Evolutionary conservation across 2,888 invertebrate species (phyloP), one percentile per base, ranked within the genome.

Genomic region (Tineola bisselliella): DNA sequence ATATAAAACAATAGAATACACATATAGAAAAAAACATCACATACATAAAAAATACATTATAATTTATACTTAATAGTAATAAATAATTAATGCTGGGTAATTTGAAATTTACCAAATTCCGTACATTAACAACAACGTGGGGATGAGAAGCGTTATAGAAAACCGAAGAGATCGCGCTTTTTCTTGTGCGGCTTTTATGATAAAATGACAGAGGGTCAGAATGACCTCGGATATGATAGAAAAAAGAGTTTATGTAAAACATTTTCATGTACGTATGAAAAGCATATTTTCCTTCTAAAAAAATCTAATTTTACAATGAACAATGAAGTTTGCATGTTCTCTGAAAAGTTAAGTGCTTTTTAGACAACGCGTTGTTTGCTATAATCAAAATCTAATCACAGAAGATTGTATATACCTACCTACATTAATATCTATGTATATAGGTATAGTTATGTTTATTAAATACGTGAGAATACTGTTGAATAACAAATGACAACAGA

Each of bases 141-240:
- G 48, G 48, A 48, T 48, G 38, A 48, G 10, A 48, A 48, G 48
- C 48, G 5, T 4, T 48, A 48, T 48, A 48, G 48, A 48, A 48
- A 17, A 15, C 48, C 33, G 58, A 58, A 58, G 30, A 58, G 58
- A 58, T 58, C 58, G 58, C 33, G 33, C 17, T 58, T 58, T 56
- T 58, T 58, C 58, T 58, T 33, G 58, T 33, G 30, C 33, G 33
- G 33, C 58, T 58, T 33, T 58, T 58, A 58, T 54, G 54, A 25
- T 25, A 13, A 13, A 33, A 58, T 58, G 58, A 58, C 58, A 58
- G 58, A 11, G 58, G 58, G n/a, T 58, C 33, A 58, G 33, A 33
- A 17, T 56, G 56, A 19, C 25, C 58, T 25, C 19, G 2, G 12
- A 17, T 30, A 58, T 58, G 33, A 17, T 8, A 8, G 48, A 48